phyloP scores from a whole-genome alignment of 2,113 vertebrate genomes.

The Mobula birostris region DNA sequence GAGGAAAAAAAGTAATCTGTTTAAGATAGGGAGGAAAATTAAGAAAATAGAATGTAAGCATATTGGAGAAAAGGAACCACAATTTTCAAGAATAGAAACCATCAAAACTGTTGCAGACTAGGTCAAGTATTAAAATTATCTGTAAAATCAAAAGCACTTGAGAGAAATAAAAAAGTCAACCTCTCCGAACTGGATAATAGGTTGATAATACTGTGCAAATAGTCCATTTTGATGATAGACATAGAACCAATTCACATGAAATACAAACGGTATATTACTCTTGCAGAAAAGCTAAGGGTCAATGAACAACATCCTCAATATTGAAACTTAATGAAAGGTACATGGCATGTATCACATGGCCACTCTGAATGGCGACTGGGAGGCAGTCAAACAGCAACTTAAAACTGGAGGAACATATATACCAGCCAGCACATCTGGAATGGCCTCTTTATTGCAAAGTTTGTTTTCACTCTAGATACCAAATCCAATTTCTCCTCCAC shows the following conservation, averaged over 20 bases:
- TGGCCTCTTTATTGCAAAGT: too few relatives aligned
- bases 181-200: neutral
- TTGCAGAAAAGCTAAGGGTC: neutral
- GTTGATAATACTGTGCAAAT: neutral
- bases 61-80: neutral
- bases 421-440: too few relatives aligned
- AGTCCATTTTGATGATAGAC: neutral
- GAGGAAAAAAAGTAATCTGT: neutral
- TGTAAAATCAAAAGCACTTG: neutral
- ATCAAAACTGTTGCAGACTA: neutral
- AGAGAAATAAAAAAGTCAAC: neutral
- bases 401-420: too few relatives aligned
- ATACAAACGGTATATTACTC: neutral
- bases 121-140: neutral
- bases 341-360: too few relatives aligned
- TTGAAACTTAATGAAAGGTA: neutral
- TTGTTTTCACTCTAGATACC: too few relatives aligned
- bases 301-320: neutral
- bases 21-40: neutral
- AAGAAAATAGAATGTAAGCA: neutral
- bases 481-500: too few relatives aligned
- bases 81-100: constrained; percentile 1
- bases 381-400: too few relatives aligned
- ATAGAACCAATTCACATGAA: neutral
- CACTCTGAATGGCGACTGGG: too few relatives aligned